Evolutionary conservation across 2,113 vertebrate genomes (phyloP).

Genomic region (Poeciliopsis occidentalis): DNA sequence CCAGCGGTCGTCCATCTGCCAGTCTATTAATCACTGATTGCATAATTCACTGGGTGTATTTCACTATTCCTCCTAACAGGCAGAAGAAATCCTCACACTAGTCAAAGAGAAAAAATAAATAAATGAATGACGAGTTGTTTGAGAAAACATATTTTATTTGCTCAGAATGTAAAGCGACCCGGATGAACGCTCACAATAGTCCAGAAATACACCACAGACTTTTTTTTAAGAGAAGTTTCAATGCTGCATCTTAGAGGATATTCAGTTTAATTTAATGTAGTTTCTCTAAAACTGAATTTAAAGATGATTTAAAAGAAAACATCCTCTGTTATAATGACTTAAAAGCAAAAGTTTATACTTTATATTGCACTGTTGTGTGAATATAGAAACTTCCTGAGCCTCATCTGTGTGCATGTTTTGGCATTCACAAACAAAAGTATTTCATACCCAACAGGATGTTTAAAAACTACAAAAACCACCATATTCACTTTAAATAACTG

Average conservation of each 20-base stretch:
- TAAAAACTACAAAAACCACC: background rate
- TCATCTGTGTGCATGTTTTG: slow-evolving; percentile 49
- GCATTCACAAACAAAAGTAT: slow-evolving; percentile 50
- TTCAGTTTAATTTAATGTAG: slow-evolving; percentile 23
- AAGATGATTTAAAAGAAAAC: background rate
- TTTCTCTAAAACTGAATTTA: slow-evolving; percentile 20
- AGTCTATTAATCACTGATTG: slow-evolving; percentile 44
- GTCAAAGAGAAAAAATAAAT: background rate
- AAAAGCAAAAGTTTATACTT: background rate
- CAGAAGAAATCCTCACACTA: background rate
- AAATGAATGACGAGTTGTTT: background rate
- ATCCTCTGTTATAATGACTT: background rate
- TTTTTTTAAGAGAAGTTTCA: slow-evolving; percentile 17
- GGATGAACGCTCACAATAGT: slow-evolving; percentile 1
- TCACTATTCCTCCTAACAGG: too few relatives aligned
- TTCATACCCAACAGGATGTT: background rate
- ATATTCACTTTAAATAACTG: slow-evolving; percentile 1
- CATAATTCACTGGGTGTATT: slow-evolving; percentile 34
- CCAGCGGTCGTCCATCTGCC: slow-evolving; percentile 62
- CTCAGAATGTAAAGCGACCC: slow-evolving; percentile 3
- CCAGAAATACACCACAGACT: background rate
- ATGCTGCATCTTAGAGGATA: slow-evolving; percentile 24
- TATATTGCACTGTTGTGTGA: slow-evolving; percentile 2
- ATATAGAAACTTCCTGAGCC: slow-evolving; percentile 4
- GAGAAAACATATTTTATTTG: slow-evolving; percentile 55